Percentiles rank a stretch among this genome's conserved stretches.
Conservation (phyloP, 23 tunicate genomes). For the Corella eumyota region DNA sequence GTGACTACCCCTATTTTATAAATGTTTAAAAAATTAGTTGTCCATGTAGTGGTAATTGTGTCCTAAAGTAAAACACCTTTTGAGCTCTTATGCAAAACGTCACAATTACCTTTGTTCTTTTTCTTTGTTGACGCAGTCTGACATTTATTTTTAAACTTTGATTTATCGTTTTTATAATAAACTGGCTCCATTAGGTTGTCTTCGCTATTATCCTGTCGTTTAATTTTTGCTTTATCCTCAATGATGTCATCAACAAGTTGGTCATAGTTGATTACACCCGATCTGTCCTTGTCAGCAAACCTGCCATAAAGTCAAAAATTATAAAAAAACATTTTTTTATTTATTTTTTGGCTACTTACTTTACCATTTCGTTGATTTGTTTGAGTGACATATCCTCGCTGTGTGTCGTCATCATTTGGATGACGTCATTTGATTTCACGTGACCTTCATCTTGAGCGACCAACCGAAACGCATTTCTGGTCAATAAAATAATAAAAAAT, state of each 20-base stretch:
- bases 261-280: slow-evolving; percentile 49
- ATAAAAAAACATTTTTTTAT: background rate
- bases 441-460: slow-evolving; percentile 35
- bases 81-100: no score
- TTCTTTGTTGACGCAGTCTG: no score
- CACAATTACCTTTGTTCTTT: no score
- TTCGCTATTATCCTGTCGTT: slow-evolving; percentile 2
- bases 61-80: no score
- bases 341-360: slow-evolving; percentile 8
- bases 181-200: no score
- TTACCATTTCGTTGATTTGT: slow-evolving; percentile 29
- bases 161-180: no score
- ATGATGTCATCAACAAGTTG: slow-evolving; percentile 15
- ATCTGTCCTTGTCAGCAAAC: slow-evolving; percentile 39
- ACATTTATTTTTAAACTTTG: no score
- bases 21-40: no score
- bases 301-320: slow-evolving; percentile 6
- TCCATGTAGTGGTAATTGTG: no score
- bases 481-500: background rate
- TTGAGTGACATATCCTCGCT: slow-evolving; percentile 36
- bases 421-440: slow-evolving; percentile 29
- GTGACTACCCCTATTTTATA: no score
- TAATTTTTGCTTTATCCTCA: background rate
- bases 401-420: slow-evolving; percentile 32
- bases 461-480: slow-evolving; percentile 67